Conservation (phyloP, 1,140 invertebrate genomes). For the Drosophila ananassae region DNA sequence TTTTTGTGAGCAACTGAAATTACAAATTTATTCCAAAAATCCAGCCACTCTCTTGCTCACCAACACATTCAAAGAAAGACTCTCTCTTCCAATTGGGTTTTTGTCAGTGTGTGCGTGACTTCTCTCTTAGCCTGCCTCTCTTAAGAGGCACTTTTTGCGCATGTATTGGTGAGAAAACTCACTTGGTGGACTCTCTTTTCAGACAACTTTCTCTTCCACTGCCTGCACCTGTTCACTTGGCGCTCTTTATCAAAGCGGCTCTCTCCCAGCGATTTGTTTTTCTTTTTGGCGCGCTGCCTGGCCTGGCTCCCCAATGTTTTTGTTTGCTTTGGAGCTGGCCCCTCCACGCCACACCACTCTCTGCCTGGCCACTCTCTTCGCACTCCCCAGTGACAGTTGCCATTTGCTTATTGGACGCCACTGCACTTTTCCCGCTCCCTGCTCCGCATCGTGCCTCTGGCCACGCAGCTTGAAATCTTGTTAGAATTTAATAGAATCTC, state of each 20-base stretch:
- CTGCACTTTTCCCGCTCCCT: constrained; percentile 32
- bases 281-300: constrained; percentile 34
- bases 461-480: constrained; percentile 76
- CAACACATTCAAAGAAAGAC: constrained; percentile 40
- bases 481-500: constrained; percentile 82
- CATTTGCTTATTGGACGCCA: constrained; percentile 73
- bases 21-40: background rate
- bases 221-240: constrained; percentile 58
- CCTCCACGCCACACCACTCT: background rate
- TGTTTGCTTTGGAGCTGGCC: constrained; percentile 29
- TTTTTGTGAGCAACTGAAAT: background rate
- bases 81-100: constrained; percentile 34
- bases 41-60: constrained; percentile 39
- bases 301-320: constrained; percentile 47
- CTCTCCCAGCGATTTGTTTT: constrained; percentile 15
- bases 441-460: background rate
- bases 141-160: constrained; percentile 47
- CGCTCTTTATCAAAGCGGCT: constrained; percentile 36
- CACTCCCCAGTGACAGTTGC: constrained; percentile 41
- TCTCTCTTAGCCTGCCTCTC: constrained; percentile 55
- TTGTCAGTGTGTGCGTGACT: constrained; percentile 56
- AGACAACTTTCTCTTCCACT: background rate
- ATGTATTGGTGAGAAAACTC: constrained; percentile 51
- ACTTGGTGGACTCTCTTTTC: constrained; percentile 48
- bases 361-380: background rate